Evolutionary conservation across 1,140 invertebrate species (phyloP).

Genomic region (Lamellibrachia luymesi): DNA sequence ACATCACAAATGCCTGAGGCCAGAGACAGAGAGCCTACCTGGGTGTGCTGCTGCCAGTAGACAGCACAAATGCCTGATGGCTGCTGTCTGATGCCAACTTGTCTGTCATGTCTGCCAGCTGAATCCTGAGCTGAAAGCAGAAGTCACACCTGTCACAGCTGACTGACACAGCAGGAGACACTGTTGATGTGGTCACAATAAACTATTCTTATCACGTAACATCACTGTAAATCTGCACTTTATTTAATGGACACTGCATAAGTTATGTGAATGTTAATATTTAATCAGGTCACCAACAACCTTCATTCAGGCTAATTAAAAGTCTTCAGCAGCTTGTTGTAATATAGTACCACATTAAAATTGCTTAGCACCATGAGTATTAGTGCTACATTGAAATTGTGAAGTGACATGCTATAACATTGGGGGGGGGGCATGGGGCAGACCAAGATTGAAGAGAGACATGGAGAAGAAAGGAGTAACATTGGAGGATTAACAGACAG

Average conservation of each 20-base stretch:
- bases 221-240: neutral
- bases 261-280: neutral
- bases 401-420: no score
- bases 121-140: neutral
- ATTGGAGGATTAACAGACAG: no score
- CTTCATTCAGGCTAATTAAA: neutral
- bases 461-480: no score
- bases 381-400: no score
- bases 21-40: neutral
- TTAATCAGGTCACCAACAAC: neutral
- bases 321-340: neutral
- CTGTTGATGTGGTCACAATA: neutral
- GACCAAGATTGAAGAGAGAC: no score
- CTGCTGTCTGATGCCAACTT: neutral
- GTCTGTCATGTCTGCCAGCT: constrained; percentile 3
- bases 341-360: neutral
- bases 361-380: no score
- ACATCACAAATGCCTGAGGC: no score
- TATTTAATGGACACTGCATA: neutral
- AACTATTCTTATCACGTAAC: neutral
- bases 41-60: neutral
- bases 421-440: no score
- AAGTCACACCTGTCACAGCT: neutral
- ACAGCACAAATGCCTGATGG: neutral
- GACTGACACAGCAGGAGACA: neutral